A percentile compares a stretch with the other conserved stretches of the same genome.
Conservation (phyloP, 2,888 invertebrate species). For the Eupithecia vulgata region DNA sequence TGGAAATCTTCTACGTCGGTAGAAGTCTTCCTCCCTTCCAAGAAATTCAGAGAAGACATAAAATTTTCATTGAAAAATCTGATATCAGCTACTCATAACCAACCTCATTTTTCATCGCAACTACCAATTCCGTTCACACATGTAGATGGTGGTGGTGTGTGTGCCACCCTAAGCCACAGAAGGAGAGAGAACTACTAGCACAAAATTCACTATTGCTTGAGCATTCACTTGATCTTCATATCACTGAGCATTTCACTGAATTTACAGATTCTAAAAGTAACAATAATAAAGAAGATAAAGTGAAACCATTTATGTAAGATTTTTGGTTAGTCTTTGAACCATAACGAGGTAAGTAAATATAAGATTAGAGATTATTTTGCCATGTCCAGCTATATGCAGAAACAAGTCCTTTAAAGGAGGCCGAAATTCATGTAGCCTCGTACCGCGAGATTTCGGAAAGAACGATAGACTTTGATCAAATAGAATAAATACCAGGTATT, state of each 20-base stretch:
- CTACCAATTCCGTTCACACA: conserved; percentile 43
- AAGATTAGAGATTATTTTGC: too few species aligned
- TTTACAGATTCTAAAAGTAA: too few species aligned
- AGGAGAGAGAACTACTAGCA: background rate
- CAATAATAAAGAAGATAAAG: too few species aligned
- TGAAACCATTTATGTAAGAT: too few species aligned
- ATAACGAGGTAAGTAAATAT: too few species aligned
- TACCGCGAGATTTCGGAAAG: too few species aligned
- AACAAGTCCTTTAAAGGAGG: too few species aligned
- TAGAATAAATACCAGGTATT: too few species aligned
- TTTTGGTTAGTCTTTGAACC: too few species aligned
- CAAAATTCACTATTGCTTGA: conserved; percentile 1
- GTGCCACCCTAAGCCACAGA: conserved; percentile 37
- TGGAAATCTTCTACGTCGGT: background rate
- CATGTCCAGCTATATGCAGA: too few species aligned
- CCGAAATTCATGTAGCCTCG: too few species aligned
- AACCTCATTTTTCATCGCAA: conserved; percentile 46
- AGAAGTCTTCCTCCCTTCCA: background rate
- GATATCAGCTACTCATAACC: conserved; percentile 36
- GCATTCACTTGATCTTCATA: background rate
- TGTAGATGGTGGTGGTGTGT: conserved; percentile 43
- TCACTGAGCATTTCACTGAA: background rate
- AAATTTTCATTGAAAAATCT: conserved; percentile 14
- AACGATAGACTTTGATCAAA: too few species aligned
- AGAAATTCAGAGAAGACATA: background rate